These are phyloP conservation scores for Drosophila ustulata DNA, from an alignment of 2,888 invertebrate genomes.

Conservation along the genomic window DNA sequence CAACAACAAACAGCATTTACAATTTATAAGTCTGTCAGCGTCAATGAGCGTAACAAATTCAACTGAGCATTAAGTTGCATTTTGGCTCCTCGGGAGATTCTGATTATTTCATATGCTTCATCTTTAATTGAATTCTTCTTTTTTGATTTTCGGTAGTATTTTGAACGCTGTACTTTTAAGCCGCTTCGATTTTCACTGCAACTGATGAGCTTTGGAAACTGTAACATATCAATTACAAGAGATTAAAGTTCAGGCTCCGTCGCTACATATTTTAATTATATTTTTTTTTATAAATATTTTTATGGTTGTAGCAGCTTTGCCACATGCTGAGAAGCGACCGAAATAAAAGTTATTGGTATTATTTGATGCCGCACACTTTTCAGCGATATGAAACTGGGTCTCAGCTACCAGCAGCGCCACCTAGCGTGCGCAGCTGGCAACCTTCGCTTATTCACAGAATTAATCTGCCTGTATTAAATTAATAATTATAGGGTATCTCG, in stretches of 20 bases:
- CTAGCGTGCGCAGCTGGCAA: not conserved
- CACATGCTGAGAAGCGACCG: constrained; percentile 3
- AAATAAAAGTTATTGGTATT: constrained; percentile 1
- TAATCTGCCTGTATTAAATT: not conserved
- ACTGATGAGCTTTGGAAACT: constrained; percentile 31
- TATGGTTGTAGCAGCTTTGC: not conserved
- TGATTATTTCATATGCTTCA: constrained; percentile 31
- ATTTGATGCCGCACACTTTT: not conserved
- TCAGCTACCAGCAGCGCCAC: not conserved
- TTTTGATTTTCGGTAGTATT: not conserved
- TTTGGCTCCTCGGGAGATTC: constrained; percentile 36
- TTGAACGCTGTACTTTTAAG: constrained; percentile 10
- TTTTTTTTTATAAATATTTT: not conserved
- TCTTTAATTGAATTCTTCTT: constrained; percentile 57
- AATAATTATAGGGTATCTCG: not conserved
- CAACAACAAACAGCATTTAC: constrained; percentile 32
- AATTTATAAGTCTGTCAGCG: constrained; percentile 42
- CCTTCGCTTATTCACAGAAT: not conserved
- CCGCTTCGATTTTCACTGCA: constrained; percentile 20
- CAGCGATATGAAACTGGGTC: not conserved
- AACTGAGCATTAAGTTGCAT: constrained; percentile 70
- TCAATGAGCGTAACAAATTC: constrained; percentile 69
- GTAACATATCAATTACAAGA: constrained; percentile 68
- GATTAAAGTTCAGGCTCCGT: constrained; percentile 18
- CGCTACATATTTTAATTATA: not conserved